Base-by-base conservation (phyloP, 53 echinoderm and acorn worm genomes). In the Stichopus horrens region DNA sequence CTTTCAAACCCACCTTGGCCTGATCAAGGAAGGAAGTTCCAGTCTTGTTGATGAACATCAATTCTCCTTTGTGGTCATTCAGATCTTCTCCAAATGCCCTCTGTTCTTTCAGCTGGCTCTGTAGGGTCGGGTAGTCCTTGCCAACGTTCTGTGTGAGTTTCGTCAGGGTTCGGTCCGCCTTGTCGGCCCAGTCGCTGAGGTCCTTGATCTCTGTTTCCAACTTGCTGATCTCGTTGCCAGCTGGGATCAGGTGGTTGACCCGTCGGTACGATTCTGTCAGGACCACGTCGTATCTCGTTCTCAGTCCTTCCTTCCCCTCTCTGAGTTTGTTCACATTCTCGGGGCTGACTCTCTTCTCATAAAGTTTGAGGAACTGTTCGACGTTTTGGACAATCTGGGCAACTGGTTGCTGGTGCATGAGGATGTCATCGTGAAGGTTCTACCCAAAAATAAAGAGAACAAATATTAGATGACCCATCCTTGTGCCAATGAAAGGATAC, bases 51-150 rank as follows among this genome's bases (percentile, higher is more conserved):
- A 96, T 95, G 90, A 95, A 96, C 76, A 95, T 96, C 57, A 95
- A 63, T 71, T 96, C 96, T 86, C 95, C 95, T 91, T 96, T 96
- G 90, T 96, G 96, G 75, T 96, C 96, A 58, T 93, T 95, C 86
- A 96, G 81, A 67, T 96, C 96, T 83, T 96, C 96, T 21, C 90
- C 88, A 88, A 96, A 93, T 8, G 82, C 90, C 10, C 92, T 86
- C 56, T 93, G 92, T 76, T 93, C 93, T 54, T 93, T 93, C 76
- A 92, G 91, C 87, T 99, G 95, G 22, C 89, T 85, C 92, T 93
- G 94, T 8, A 99, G 84, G 5, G 94, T 93, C 54, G 91, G 90
- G 52, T 94, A 91, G 58, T 99, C 96, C 18, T 73, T 88, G 59
- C 99, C 99, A 53, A 94, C 74, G 20, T 94, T 90, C 20, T 82